Base-by-base conservation (phyloP, 2,113 vertebrate genomes). In the Porphyrio hochstetteri region DNA sequence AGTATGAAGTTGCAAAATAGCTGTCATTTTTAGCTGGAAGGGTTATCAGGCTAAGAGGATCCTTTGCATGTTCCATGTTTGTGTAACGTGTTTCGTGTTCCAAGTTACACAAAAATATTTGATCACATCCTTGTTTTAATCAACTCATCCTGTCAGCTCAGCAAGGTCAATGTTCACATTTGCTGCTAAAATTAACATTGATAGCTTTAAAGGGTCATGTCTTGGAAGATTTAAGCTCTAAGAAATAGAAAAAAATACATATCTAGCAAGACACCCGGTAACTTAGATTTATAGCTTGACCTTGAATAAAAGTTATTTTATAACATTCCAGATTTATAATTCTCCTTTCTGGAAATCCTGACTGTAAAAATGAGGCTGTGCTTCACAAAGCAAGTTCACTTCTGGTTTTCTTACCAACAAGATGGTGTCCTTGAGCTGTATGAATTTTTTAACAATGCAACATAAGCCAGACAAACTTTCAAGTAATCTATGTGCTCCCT, bases 251-350 rank as follows among this genome's bases (percentile, higher is more conserved):
- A 56, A 42, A 94, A 78, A 92, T 36, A 55, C 4, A 10, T 19
- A 70, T 25, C 56, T 61, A 83, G 74, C 19, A 70, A 71, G 20
- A 89, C 11, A 78, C 20, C 57, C 2, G 5, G 12, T 52, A 86
- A 92, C 42, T 86, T n/a, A 67, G 35, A 84, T 94, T 93, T 91
- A 86, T 42, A 91, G 68, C 24, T 76, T 82, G 50, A 87, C 60
- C 65, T 85, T 87, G 53, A 86, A 88, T 81, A 18, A 11, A 29
- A 84, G 85, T 42, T 20, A 60, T 78, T 82, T 90, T 83, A 48
- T 44, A 86, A 78, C 48, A 29, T 63, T 90, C 27, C 25, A 80
- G 64, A 88, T 92, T 81, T 86, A 90, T 69, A 31, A 57, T 65
- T 80, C 78, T 80, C 33, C 31, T 79, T 95, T 60, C 42, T 56